These are phyloP conservation scores for Penelope pileata DNA, from an alignment of 2,113 vertebrate genomes.

Conservation along the genomic window DNA sequence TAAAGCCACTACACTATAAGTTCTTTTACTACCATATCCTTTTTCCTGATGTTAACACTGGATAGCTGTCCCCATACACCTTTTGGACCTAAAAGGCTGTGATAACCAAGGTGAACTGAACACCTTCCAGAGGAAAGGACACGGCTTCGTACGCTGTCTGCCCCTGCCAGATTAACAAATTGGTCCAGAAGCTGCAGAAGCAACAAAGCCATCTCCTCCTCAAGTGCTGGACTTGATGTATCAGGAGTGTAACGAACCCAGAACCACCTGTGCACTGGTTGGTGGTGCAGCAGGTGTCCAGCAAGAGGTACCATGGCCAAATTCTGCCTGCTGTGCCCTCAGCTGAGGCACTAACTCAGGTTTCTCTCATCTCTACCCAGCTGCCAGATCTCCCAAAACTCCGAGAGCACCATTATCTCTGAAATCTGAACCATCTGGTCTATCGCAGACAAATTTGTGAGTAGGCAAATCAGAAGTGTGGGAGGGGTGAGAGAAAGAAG, in stretches of 20 bases:
- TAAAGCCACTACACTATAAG: background rate
- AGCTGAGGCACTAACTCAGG: background rate
- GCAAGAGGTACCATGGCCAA: background rate
- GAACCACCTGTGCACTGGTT: background rate
- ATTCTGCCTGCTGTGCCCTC: background rate
- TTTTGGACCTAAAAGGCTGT: background rate
- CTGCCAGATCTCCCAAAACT: background rate
- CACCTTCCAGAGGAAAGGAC: background rate
- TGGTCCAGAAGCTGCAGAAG: background rate
- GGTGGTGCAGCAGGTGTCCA: background rate
- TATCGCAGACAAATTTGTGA: background rate
- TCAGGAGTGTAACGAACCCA: background rate
- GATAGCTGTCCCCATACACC: background rate
- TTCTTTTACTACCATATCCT: background rate
- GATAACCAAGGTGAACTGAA: background rate
- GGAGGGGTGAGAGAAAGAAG: background rate
- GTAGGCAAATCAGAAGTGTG: slow-evolving; percentile 16
- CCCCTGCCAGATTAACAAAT: background rate
- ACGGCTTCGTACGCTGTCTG: background rate
- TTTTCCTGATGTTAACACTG: background rate
- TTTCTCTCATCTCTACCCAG: background rate
- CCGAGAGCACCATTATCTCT: background rate
- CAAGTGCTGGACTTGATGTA: background rate
- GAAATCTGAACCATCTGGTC: slow-evolving; percentile 39
- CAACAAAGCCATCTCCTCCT: background rate